Conservation (phyloP, 2,113 vertebrate species). For the Albula goreensis region DNA sequence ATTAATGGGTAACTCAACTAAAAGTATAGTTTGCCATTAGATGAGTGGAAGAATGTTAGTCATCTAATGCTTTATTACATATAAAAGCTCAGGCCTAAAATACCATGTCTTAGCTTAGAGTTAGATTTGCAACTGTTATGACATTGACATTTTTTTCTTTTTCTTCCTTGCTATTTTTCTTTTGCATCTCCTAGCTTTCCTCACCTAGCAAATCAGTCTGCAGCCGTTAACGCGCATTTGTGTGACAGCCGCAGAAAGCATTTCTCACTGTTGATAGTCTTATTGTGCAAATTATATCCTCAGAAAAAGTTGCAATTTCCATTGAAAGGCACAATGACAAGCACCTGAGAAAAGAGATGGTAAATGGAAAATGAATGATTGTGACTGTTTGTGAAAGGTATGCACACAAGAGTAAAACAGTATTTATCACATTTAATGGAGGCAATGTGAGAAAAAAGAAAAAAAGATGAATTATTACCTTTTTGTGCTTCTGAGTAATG, state of each 20-base stretch:
- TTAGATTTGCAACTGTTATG: background rate
- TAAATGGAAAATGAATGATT: background rate
- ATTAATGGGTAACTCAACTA: too few relatives aligned
- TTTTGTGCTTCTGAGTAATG: conserved; percentile 14
- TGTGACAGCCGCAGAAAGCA: conserved; percentile 7
- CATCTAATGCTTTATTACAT: too few relatives aligned
- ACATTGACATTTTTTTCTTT: background rate
- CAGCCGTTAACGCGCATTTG: background rate
- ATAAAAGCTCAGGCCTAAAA: background rate
- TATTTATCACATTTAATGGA: conserved; percentile 5
- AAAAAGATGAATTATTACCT: background rate
- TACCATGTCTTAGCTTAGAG: background rate
- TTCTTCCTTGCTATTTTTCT: background rate
- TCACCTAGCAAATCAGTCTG: background rate
- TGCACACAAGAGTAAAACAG: background rate
- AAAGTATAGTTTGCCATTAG: too few relatives aligned
- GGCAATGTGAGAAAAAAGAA: background rate
- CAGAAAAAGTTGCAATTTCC: conserved; percentile 17
- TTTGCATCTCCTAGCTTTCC: background rate
- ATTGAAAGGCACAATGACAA: background rate
- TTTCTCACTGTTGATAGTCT: background rate
- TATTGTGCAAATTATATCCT: conserved; percentile 16
- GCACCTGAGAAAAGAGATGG: background rate
- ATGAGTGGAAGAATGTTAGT: too few relatives aligned
- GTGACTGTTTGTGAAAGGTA: background rate